These are phyloP conservation scores for Ophion slaviceki DNA, from an alignment of 2,888 invertebrate species.

Conservation along the genomic window DNA sequence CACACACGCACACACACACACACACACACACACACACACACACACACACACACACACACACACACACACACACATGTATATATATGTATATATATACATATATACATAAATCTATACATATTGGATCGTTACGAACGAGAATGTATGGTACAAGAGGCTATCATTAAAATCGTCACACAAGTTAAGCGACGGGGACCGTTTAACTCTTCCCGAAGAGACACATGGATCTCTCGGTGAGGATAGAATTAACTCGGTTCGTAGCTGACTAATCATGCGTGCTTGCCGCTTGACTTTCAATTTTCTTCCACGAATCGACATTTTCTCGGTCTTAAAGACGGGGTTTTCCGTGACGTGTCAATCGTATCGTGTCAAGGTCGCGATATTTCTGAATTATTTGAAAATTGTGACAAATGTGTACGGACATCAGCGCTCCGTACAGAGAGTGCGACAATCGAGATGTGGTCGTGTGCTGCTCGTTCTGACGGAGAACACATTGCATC, in stretches of 20 bases:
- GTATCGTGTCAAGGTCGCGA: constrained; percentile 10
- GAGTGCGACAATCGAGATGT: neutral
- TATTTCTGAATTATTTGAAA: constrained; percentile 1
- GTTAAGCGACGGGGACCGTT: constrained; percentile 46
- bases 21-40: too few relatives aligned
- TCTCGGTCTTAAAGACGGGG: constrained; percentile 20
- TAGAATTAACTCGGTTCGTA: constrained; percentile 33
- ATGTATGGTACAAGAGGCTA: constrained; percentile 15
- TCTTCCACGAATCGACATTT: constrained; percentile 53
- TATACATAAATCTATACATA: neutral
- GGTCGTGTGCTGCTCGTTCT: neutral
- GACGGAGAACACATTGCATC: too few relatives aligned
- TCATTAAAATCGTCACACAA: constrained; percentile 49
- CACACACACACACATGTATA: too few relatives aligned
- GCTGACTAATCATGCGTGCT: neutral
- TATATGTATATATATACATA: neutral
- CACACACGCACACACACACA: too few relatives aligned
- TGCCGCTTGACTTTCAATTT: constrained; percentile 43
- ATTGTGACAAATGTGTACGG: neutral
- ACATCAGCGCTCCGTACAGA: neutral
- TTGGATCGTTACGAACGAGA: constrained; percentile 13
- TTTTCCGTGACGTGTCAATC: neutral
- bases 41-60: too few relatives aligned
- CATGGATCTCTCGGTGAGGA: neutral
- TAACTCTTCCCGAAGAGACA: constrained; percentile 35